Evolutionary conservation across 2,888 invertebrate genomes (phyloP).

Genomic region (Cheilosia variabilis): DNA sequence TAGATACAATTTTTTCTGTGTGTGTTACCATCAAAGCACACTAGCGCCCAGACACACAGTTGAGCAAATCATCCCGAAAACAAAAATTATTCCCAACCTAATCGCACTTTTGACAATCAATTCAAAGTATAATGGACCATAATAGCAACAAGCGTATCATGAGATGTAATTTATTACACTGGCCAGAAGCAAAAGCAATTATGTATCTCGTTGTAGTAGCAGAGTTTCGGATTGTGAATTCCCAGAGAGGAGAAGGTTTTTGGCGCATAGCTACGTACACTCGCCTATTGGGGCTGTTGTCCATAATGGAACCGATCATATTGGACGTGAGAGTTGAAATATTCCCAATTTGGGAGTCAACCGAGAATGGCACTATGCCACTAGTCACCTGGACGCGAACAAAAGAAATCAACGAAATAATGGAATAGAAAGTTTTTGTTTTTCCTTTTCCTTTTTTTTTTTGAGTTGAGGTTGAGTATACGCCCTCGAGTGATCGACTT

Average conservation of each 20-base stretch:
- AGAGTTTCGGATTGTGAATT: conserved; percentile 38
- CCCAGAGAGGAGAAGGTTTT: conserved; percentile 54
- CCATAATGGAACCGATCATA: conserved; percentile 58
- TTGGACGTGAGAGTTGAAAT: conserved; percentile 53
- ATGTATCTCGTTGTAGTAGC: conserved; percentile 54
- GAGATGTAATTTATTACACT: conserved; percentile 74
- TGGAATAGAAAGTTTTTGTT: conserved; percentile 64
- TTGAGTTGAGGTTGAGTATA: conserved; percentile 62
- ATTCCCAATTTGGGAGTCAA: conserved; percentile 57
- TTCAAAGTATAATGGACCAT: conserved; percentile 73
- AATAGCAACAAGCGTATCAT: conserved; percentile 75
- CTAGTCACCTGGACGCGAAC: conserved; percentile 20
- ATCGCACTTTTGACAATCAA: conserved; percentile 75
- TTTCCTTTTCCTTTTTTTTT: neutral
- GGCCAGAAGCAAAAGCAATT: conserved; percentile 75
- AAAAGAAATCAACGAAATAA: conserved; percentile 49
- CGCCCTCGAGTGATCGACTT: conserved; percentile 73
- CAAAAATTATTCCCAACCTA: conserved; percentile 58
- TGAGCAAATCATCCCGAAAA: conserved; percentile 60
- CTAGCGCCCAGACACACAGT: neutral
- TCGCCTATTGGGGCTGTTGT: conserved; percentile 51
- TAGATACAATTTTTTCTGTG: conserved; percentile 31
- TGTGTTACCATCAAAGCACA: conserved; percentile 42
- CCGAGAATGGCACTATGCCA: conserved; percentile 51
- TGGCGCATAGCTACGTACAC: conserved; percentile 51